Evolutionary conservation across 2,797 vertebrate species (phyloP).

Genomic region (Allobates femoralis): DNA sequence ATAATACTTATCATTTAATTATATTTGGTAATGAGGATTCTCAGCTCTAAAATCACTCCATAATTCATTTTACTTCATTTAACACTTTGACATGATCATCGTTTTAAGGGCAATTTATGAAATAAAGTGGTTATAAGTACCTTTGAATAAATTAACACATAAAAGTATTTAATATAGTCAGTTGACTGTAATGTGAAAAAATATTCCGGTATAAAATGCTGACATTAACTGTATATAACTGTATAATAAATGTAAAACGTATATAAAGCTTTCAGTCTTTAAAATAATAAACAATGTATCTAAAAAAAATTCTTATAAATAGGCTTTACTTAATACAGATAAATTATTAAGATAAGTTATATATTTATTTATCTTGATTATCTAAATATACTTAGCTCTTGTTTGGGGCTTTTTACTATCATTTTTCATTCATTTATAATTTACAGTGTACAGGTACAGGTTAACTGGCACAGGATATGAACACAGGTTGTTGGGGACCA

Average conservation of each 20-base stretch:
- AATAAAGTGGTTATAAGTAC: constrained; percentile 35
- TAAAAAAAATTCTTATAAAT: too few relatives aligned
- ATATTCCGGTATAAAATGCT: background rate
- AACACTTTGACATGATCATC: constrained; percentile 56
- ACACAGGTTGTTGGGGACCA: too few relatives aligned
- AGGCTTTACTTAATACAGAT: too few relatives aligned
- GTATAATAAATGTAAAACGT: background rate
- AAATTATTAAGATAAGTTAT: too few relatives aligned
- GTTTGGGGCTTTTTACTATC: too few relatives aligned
- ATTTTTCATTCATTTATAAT: too few relatives aligned
- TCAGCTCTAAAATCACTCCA: constrained; percentile 47
- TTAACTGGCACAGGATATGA: too few relatives aligned
- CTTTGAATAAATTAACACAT: constrained; percentile 47
- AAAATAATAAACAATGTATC: too few relatives aligned
- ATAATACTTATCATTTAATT: constrained; percentile 57
- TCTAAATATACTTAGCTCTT: too few relatives aligned
- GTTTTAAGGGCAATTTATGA: constrained; percentile 52
- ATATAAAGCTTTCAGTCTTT: too few relatives aligned
- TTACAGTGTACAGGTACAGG: too few relatives aligned
- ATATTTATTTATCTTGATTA: too few relatives aligned
- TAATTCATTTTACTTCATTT: constrained; percentile 59
- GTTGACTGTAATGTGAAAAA: constrained; percentile 21
- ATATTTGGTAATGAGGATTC: constrained; percentile 57
- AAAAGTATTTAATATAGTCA: constrained; percentile 19
- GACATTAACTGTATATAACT: background rate